Evolutionary conservation across 2,113 vertebrate species (phyloP).

Genomic region (Neolamprologus cancellatus): DNA sequence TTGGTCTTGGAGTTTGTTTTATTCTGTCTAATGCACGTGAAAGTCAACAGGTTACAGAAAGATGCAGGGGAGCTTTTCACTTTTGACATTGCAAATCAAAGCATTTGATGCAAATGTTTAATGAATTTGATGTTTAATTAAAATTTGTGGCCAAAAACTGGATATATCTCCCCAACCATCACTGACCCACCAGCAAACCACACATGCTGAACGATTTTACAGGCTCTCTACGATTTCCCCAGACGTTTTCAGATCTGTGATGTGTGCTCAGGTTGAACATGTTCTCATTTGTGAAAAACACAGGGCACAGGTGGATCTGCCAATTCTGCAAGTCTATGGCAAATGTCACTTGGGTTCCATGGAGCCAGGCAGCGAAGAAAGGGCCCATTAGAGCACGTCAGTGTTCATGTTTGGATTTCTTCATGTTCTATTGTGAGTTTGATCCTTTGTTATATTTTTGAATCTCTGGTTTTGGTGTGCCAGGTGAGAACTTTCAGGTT

Average conservation of each 20-base stretch:
- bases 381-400: neutral
- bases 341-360: neutral
- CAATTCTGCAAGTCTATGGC: neutral
- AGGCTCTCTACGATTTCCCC: neutral
- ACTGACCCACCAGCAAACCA: neutral
- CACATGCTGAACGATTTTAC: neutral
- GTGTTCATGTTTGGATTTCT: neutral
- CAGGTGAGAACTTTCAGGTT: neutral
- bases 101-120: neutral
- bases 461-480: neutral
- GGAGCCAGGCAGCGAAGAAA: neutral
- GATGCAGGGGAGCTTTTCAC: neutral
- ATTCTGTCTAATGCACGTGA: neutral
- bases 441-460: neutral
- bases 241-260: neutral
- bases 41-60: neutral
- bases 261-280: rapidly evolving
- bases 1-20: neutral
- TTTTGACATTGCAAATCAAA: neutral
- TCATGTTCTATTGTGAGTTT: neutral
- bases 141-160: neutral
- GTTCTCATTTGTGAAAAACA: neutral
- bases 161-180: neutral
- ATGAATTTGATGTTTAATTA: neutral
- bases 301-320: neutral